Percentiles rank a stretch among this genome's conserved stretches.
Evolutionary conservation across 2,113 vertebrate species (phyloP).

Genomic region (Philantomba maxwellii): DNA sequence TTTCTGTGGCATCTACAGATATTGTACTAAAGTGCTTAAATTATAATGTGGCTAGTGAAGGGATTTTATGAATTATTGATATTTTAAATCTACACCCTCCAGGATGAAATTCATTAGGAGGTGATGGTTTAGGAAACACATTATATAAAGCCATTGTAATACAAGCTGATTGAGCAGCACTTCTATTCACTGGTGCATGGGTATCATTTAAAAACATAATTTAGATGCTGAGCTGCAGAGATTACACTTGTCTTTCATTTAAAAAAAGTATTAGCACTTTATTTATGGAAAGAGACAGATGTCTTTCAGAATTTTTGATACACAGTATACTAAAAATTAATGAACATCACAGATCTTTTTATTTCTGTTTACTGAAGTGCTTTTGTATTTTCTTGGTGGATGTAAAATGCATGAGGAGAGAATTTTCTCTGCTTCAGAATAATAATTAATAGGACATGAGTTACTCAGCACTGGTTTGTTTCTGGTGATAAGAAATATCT

Average conservation of each 20-base stretch:
- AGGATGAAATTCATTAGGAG: conserved; percentile 71
- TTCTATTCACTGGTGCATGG: conserved; percentile 49
- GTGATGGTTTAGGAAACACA: conserved; percentile 57
- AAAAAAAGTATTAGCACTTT: conserved; percentile 80
- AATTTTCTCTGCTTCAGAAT: conserved; percentile 19
- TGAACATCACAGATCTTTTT: neutral
- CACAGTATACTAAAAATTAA: conserved; percentile 13
- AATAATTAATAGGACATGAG: neutral
- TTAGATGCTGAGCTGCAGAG: conserved; percentile 72
- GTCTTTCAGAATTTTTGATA: conserved; percentile 60
- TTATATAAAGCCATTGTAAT: conserved; percentile 61
- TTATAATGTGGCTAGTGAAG: conserved; percentile 60
- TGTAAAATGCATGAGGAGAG: conserved; percentile 6
- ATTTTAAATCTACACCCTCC: conserved; percentile 67
- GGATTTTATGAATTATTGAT: conserved; percentile 72
- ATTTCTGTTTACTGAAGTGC: conserved; percentile 29
- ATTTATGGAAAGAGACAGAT: conserved; percentile 70
- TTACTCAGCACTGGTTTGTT: neutral
- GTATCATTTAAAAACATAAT: conserved; percentile 65
- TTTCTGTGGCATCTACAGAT: conserved; percentile 68
- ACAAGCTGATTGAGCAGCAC: conserved; percentile 3
- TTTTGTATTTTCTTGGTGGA: conserved; percentile 27
- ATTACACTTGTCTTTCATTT: conserved; percentile 82
- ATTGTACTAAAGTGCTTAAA: conserved; percentile 70
- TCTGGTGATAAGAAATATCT: neutral